Percentiles rank a stretch among this genome's conserved stretches.
These are phyloP conservation scores for Botia almorhae DNA, from an alignment of 2,797 vertebrate genomes.

Conservation along the genomic window DNA sequence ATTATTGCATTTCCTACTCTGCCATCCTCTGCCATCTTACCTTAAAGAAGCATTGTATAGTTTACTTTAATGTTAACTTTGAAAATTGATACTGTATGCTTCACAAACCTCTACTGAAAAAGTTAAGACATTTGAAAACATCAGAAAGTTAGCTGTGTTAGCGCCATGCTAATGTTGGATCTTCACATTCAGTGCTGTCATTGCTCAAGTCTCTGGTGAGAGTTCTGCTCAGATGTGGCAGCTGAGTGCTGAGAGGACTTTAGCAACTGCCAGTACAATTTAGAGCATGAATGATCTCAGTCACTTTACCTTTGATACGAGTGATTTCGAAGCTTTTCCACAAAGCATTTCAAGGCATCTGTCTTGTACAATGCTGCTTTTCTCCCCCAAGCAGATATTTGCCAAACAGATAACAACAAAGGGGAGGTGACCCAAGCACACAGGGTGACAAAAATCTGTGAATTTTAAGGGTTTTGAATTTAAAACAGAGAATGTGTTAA, in stretches of 20 bases:
- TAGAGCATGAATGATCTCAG: slow-evolving; percentile 67
- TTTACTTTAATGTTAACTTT: background rate
- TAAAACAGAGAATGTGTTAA: background rate
- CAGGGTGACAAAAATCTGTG: background rate
- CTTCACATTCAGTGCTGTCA: slow-evolving; percentile 19
- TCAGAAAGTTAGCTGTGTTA: background rate
- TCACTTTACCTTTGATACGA: slow-evolving; percentile 67
- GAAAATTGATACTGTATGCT: background rate
- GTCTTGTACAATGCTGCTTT: slow-evolving; percentile 61
- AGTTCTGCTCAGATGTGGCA: slow-evolving; percentile 8
- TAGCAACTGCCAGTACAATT: slow-evolving; percentile 69
- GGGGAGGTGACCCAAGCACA: background rate
- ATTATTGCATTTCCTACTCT: slow-evolving; percentile 11
- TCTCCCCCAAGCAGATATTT: slow-evolving; percentile 59
- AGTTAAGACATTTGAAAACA: background rate
- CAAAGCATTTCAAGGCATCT: slow-evolving; percentile 53
- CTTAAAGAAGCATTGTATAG: background rate
- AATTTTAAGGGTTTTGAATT: background rate
- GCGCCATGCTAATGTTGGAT: background rate
- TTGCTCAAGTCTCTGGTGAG: slow-evolving; percentile 1
- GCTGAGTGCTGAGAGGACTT: slow-evolving; percentile 66
- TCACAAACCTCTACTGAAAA: background rate
- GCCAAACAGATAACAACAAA: slow-evolving; percentile 1
- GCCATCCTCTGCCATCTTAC: background rate
- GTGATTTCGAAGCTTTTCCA: slow-evolving; percentile 58